Percentiles rank a stretch among this genome's conserved stretches.
Evolutionary conservation across 2,888 invertebrate genomes (phyloP).

Genomic region (Apodemia zela): DNA sequence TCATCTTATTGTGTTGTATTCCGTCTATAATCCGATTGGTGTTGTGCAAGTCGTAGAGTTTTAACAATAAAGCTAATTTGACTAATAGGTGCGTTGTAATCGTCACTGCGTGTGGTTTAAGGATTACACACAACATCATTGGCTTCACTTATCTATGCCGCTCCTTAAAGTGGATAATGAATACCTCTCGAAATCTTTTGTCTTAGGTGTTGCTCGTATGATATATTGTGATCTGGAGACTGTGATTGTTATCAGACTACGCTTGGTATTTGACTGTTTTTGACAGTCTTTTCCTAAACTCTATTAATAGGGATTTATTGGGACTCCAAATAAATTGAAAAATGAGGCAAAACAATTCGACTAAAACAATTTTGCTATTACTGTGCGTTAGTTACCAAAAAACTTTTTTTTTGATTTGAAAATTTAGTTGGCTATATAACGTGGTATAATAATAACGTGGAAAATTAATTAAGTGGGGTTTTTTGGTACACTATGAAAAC

Average conservation of each 20-base stretch:
- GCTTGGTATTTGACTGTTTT: background rate
- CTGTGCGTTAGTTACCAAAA: too few species aligned
- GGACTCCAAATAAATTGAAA: too few species aligned
- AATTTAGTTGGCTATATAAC: too few species aligned
- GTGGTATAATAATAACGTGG: too few species aligned
- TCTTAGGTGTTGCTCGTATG: constrained; percentile 49
- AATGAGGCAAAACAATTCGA: too few species aligned
- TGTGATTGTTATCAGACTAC: background rate
- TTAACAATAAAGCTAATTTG: constrained; percentile 79
- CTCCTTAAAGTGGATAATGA: constrained; percentile 59
- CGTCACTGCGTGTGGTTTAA: constrained; percentile 76
- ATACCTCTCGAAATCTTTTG: constrained; percentile 64
- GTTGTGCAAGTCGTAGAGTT: constrained; percentile 61
- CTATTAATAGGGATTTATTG: too few species aligned
- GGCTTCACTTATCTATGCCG: constrained; percentile 42
- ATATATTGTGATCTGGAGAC: background rate
- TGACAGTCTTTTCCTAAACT: too few species aligned
- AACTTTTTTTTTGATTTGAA: too few species aligned
- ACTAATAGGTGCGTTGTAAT: constrained; percentile 80
- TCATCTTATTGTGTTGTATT: constrained; percentile 74
- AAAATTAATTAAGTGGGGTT: too few species aligned
- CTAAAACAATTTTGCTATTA: too few species aligned
- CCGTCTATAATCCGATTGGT: constrained; percentile 72
- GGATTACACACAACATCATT: constrained; percentile 67
- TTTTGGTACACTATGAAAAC: too few species aligned